Conservation (phyloP, 2,113 vertebrate species). For the Macroglossus sobrinus region DNA sequence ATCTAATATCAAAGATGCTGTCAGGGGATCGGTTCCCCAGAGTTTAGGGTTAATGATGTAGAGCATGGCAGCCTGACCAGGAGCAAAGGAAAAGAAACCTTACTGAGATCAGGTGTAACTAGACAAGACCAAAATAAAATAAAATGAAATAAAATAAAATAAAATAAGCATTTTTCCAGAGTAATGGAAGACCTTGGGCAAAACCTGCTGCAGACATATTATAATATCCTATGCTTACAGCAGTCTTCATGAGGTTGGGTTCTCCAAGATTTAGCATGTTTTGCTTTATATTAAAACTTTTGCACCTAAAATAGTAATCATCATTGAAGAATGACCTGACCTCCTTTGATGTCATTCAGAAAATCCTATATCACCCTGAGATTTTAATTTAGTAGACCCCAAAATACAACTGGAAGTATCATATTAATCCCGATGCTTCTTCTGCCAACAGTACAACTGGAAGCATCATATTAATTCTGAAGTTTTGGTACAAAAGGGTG, state of each 20-base stretch:
- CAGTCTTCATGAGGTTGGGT: background rate
- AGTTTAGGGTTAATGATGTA: conserved; percentile 84
- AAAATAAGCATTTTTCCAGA: conserved; percentile 59
- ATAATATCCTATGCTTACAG: background rate
- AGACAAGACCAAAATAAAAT: conserved; percentile 61
- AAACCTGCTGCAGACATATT: conserved; percentile 10
- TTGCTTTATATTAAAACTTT: background rate
- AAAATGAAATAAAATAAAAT: conserved; percentile 50
- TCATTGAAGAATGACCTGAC: background rate
- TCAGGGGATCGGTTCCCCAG: conserved; percentile 78
- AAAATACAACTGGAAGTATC: background rate
- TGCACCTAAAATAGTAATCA: background rate
- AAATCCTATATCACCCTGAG: background rate
- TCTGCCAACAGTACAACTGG: background rate
- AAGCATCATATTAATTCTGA: background rate
- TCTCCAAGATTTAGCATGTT: background rate
- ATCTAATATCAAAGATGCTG: conserved; percentile 83
- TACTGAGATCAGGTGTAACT: conserved; percentile 56
- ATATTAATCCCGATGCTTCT: background rate
- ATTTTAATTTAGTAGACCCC: background rate
- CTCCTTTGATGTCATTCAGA: background rate
- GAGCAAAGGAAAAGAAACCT: conserved; percentile 71
- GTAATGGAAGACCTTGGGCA: conserved; percentile 33
- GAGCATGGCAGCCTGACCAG: conserved; percentile 75
- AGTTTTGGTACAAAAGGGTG: background rate